Evolutionary conservation across 2,113 vertebrate species (phyloP).

Genomic region (Hippocampus comes): DNA sequence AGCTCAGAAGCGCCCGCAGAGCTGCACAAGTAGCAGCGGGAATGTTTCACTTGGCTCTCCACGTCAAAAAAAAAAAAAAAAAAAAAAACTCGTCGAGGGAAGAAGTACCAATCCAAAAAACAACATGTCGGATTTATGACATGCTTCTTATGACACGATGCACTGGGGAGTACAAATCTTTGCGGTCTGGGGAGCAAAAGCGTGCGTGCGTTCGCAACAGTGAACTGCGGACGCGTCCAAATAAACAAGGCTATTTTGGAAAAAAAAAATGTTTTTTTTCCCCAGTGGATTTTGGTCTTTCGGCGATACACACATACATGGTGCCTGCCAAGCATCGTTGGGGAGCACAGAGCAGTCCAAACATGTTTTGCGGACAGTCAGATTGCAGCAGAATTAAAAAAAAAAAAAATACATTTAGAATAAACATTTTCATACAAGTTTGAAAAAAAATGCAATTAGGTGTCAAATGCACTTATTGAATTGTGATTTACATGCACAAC

Average conservation of each 20-base stretch:
- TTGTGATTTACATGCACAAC: too few species aligned
- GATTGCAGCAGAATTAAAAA: too few species aligned
- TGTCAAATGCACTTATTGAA: too few species aligned
- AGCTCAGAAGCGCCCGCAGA: slow-evolving; percentile 3
- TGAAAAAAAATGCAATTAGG: too few species aligned
- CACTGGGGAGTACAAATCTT: slow-evolving; percentile 16
- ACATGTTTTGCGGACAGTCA: not conserved
- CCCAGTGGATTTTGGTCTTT: not conserved
- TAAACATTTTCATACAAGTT: too few species aligned
- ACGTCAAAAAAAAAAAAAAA: not conserved
- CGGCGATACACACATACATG: not conserved
- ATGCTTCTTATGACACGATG: slow-evolving; percentile 30
- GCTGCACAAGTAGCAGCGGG: not conserved
- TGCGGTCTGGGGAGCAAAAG: slow-evolving; percentile 33
- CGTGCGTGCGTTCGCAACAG: not conserved
- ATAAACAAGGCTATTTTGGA: not conserved
- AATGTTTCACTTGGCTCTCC: not conserved
- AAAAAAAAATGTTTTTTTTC: not conserved
- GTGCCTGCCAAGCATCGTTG: not conserved
- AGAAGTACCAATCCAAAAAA: slow-evolving; percentile 38
- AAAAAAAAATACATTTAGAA: too few species aligned
- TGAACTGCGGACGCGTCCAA: not conserved
- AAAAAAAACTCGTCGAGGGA: slow-evolving; percentile 11
- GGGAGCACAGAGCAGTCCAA: not conserved
- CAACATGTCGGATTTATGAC: slow-evolving; percentile 17